Base-by-base conservation (phyloP, 2,113 vertebrate species). In the Columba janthina region DNA sequence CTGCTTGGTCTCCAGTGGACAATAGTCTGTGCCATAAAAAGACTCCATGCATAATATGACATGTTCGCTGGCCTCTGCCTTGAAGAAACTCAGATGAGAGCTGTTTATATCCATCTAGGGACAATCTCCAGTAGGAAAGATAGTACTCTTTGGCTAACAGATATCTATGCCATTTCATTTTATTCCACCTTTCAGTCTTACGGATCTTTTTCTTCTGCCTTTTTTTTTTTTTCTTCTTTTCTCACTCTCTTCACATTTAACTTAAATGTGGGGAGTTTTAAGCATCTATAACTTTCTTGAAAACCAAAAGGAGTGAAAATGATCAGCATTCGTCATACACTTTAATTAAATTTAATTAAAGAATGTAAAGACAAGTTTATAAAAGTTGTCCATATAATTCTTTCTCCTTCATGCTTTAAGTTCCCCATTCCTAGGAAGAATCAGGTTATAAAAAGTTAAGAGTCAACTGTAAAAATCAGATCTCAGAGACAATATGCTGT, bases 51-150 rank as follows among this genome's bases (percentile, higher is more conserved):
- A 79, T 96, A 94, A 96, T 85, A 57, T 1, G 19, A 21, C 2
- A 14, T 73, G 85, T 96, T 87, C 95, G 89, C 90, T 90, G 94
- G 85, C 70, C 88, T 96, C 60, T 74, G 71, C 40, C 73, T 91
- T 84, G 60, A 65, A 71, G 36, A 71, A 57, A 60, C 34, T 75
- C 77, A 83, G 80, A 83, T 79, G 75, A 91, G 77, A 93, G 48
- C 65, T 64, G 79, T 96, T 97, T 97, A 97, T 97, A 50, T 94
- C 88, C 75, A 67, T 77, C 95, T 54, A 83, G 96, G 95, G 96
- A 97, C 51, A 58, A 15, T 29, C 61, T 73, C 78, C 32, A 36
- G 84, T 26, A 94, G 77, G 64, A 85, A 93, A 64, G 80, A 90
- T 77, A 58, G 67, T 38, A 74, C 67, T 96, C 24, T 86, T 88